A percentile compares a stretch with the other conserved stretches of the same genome.
Conservation (phyloP, 2,888 invertebrate species). For the Agrochola circellaris region DNA sequence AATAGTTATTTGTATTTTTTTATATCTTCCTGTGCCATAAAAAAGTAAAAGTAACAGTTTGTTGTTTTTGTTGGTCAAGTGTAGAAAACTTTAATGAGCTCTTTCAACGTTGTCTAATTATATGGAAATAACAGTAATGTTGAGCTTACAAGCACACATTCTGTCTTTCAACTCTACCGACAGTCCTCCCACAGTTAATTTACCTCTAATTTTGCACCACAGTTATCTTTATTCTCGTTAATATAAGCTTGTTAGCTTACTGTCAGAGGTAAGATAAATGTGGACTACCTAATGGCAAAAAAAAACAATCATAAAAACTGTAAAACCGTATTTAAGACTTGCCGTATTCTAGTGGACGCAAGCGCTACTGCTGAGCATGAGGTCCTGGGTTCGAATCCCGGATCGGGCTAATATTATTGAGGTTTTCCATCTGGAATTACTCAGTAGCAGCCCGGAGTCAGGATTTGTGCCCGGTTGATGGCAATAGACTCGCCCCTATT, state of each 20-base stretch:
- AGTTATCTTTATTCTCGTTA: background rate
- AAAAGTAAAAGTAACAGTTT: constrained; percentile 32
- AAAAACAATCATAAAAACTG: background rate
- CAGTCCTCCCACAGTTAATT: background rate
- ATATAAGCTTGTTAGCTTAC: background rate
- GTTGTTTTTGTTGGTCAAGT: constrained; percentile 25
- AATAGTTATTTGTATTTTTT: constrained; percentile 50
- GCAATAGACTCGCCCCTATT: too few relatives aligned
- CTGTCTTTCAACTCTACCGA: background rate
- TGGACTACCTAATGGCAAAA: too few relatives aligned
- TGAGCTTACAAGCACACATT: background rate
- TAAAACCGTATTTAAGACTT: background rate
- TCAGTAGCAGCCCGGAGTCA: too few relatives aligned
- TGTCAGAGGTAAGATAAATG: background rate
- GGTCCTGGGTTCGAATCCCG: too few relatives aligned
- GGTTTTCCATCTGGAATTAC: too few relatives aligned
- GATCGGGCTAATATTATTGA: too few relatives aligned
- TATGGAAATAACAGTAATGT: constrained; percentile 6
- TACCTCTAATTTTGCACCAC: background rate
- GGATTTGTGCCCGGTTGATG: too few relatives aligned
- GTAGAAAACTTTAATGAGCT: constrained; percentile 33
- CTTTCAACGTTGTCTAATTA: background rate
- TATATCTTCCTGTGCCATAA: constrained; percentile 33
- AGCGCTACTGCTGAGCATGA: too few relatives aligned
- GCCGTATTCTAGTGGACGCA: too few relatives aligned